These are phyloP conservation scores for Progne subis DNA, from an alignment of 2,113 vertebrate genomes.

Conservation along the genomic window DNA sequence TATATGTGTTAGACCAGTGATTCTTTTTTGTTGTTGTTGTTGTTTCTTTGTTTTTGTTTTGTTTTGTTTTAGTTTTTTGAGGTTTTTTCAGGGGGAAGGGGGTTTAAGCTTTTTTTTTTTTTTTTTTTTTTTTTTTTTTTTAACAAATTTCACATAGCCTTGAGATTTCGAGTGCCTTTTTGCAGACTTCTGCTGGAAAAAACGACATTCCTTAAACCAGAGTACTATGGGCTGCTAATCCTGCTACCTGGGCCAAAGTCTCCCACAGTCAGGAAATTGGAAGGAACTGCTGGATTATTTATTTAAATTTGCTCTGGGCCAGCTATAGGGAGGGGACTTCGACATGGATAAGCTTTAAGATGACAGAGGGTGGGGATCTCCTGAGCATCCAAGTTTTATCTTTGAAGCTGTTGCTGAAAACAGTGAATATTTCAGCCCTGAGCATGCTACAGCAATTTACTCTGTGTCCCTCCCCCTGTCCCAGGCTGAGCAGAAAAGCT, in stretches of 20 bases:
- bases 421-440: background rate
- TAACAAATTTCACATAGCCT: background rate
- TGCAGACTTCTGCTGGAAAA: background rate
- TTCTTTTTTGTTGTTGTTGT: background rate
- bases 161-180: background rate
- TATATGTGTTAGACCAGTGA: background rate
- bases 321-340: background rate
- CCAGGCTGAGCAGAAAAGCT: background rate
- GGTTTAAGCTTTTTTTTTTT: background rate
- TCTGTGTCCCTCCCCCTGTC: background rate
- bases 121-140: background rate
- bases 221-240: background rate
- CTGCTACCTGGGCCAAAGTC: background rate
- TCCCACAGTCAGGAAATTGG: background rate
- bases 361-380: background rate
- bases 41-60: background rate
- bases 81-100: no score
- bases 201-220: background rate
- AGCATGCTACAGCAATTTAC: background rate
- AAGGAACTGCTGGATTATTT: background rate
- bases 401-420: background rate
- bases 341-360: background rate
- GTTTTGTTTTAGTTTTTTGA: background rate
- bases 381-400: background rate
- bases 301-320: background rate